Conservation (phyloP, 2,113 vertebrate species). For the Pomatostomus ruficeps region DNA sequence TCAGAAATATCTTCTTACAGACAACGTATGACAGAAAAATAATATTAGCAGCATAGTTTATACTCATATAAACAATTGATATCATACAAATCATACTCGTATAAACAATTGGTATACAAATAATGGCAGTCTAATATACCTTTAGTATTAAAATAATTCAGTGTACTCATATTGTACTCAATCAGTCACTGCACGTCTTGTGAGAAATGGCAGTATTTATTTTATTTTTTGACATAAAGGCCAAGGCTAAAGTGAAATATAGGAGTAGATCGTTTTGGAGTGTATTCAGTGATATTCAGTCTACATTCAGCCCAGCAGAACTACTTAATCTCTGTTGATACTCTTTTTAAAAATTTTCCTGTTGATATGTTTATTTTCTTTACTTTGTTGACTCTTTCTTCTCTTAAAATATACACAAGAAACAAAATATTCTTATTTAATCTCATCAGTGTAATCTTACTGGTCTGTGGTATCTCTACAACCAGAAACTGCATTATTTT, state of each 20-base stretch:
- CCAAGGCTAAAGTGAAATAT: neutral
- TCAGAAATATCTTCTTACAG: neutral
- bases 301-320: neutral
- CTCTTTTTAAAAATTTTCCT: neutral
- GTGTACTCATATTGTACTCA: neutral
- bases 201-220: neutral
- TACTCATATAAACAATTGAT: neutral
- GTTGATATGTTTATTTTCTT: neutral
- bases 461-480: neutral
- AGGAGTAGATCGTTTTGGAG: neutral
- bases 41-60: neutral
- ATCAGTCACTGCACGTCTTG: neutral
- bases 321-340: neutral
- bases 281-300: neutral
- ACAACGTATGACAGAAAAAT: neutral
- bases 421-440: neutral
- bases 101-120: neutral
- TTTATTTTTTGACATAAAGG: neutral
- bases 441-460: neutral
- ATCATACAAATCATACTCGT: neutral
- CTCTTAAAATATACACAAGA: neutral
- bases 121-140: neutral
- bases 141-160: neutral
- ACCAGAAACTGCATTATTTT: neutral
- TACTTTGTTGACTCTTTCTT: neutral